These are phyloP conservation scores for Calyptommatus sinebrachiatus DNA, from an alignment of 2,113 vertebrate species.

Conservation along the genomic window DNA sequence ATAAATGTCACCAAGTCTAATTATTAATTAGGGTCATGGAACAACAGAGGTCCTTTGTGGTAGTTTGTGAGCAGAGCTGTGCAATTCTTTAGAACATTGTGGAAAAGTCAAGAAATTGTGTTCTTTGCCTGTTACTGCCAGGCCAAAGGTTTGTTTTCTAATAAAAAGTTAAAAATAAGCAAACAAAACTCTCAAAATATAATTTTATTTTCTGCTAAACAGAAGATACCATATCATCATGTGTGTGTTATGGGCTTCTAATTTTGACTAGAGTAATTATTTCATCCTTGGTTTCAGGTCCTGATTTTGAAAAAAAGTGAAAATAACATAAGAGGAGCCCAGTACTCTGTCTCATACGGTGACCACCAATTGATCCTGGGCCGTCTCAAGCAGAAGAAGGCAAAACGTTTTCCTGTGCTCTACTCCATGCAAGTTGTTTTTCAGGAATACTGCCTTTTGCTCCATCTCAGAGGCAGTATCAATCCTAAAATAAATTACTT, in stretches of 20 bases:
- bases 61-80: constrained; percentile 70
- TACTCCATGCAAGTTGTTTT: no score
- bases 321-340: not conserved
- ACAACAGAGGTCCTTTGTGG: constrained; percentile 84
- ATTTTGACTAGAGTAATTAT: not conserved
- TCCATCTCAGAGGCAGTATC: no score
- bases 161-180: constrained; percentile 50
- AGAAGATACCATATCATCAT: not conserved
- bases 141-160: constrained; percentile 32
- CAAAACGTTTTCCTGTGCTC: no score
- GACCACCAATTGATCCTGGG: no score
- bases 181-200: constrained; percentile 18
- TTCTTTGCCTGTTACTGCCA: not conserved
- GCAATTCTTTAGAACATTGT: constrained; percentile 68
- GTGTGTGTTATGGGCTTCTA: not conserved
- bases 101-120: constrained; percentile 34
- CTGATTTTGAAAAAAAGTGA: not conserved
- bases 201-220: constrained; percentile 19
- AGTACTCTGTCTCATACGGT: no score
- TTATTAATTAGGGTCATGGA: constrained; percentile 90
- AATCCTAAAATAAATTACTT: not conserved
- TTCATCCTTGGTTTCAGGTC: not conserved
- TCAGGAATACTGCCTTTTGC: no score
- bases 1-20: constrained; percentile 89
- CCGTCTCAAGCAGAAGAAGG: no score